phyloP scores from a whole-genome alignment of 1,140 invertebrate genomes.

The Limonius californicus region DNA sequence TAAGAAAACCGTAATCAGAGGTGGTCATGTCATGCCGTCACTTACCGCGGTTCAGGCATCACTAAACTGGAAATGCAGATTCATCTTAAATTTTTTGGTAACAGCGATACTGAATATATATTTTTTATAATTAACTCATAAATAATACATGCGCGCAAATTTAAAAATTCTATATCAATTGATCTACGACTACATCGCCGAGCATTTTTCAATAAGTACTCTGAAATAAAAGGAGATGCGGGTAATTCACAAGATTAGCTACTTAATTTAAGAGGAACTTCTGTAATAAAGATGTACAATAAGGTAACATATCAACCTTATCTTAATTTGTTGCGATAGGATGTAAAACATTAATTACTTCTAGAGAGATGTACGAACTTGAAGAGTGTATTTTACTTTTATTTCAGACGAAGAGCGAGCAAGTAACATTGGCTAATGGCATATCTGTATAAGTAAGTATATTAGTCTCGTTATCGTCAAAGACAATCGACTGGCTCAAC shows the following conservation, averaged over 20 bases:
- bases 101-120: no score
- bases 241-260: not conserved
- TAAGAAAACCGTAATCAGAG: conserved; percentile 26
- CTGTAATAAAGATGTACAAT: conserved; percentile 11
- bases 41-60: not conserved
- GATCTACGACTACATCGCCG: not conserved
- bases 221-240: not conserved
- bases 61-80: no score
- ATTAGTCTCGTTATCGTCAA: conserved; percentile 25
- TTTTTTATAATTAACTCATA: no score
- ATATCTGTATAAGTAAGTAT: conserved; percentile 18
- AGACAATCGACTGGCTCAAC: conserved; percentile 23
- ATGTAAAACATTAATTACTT: conserved; percentile 24
- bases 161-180: not conserved
- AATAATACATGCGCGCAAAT: no score
- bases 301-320: conserved; percentile 16
- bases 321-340: conserved; percentile 23
- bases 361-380: conserved; percentile 14
- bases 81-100: no score
- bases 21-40: conserved; percentile 30
- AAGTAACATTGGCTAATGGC: conserved; percentile 10
- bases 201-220: not conserved
- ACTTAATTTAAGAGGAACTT: not conserved
- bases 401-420: conserved; percentile 9
- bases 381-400: conserved; percentile 18